phyloP scores from a whole-genome alignment of 2,113 vertebrate species.

The Zosterops pallidus region DNA sequence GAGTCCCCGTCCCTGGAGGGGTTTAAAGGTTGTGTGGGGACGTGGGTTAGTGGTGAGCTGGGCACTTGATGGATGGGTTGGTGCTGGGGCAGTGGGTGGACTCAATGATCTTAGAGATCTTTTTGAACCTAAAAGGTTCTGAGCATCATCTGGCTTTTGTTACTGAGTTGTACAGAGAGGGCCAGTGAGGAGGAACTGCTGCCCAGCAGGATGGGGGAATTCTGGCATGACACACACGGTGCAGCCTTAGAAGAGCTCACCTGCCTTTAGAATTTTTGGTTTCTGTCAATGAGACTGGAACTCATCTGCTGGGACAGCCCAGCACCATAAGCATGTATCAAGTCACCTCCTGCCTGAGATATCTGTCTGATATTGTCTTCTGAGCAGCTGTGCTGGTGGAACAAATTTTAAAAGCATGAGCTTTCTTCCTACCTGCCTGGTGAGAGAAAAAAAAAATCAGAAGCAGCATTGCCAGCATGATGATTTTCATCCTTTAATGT shows the following conservation, averaged over 20 bases:
- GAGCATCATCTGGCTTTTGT: not conserved
- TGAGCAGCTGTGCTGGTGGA: not conserved
- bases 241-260: not conserved
- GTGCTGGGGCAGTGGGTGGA: not conserved
- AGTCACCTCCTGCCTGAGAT: not conserved
- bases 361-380: not conserved
- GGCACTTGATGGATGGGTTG: not conserved
- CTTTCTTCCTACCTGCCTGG: not conserved
- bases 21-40: rapidly evolving
- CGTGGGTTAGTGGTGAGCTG: not conserved
- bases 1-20: too few relatives aligned
- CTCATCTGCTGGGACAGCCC: not conserved
- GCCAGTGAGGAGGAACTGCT: not conserved
- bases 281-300: not conserved
- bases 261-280: not conserved
- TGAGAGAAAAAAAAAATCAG: not conserved
- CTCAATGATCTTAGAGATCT: not conserved
- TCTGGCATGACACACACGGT: not conserved
- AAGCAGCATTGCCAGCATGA: not conserved
- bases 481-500: not conserved
- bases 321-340: not conserved
- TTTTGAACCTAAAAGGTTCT: not conserved
- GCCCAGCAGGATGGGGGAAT: not conserved
- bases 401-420: not conserved
- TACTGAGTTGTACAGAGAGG: not conserved